Evolutionary conservation across 1,140 invertebrate genomes (phyloP).

Genomic region (Plodia interpunctella): DNA sequence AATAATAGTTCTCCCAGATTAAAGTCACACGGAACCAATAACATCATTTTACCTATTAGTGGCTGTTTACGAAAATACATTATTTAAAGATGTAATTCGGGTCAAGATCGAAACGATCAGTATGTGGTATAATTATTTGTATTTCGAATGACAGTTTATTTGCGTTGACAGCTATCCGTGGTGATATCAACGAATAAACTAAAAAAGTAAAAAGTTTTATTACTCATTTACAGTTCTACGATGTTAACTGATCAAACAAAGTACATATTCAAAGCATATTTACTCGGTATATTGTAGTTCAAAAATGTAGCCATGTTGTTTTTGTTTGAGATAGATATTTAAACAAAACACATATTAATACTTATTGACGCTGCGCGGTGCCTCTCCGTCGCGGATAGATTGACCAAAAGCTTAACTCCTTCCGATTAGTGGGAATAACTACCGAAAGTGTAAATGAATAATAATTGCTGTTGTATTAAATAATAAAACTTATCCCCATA

Average conservation of each 20-base stretch:
- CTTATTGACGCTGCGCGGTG: too few species aligned
- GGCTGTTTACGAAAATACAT: not conserved
- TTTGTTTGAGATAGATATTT: too few species aligned
- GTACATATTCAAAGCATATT: not conserved
- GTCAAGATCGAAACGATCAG: conserved; percentile 13
- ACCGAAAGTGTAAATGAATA: too few species aligned
- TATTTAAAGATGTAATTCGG: conserved; percentile 10
- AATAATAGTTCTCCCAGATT: not conserved
- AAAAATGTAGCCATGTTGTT: not conserved
- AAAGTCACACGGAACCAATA: not conserved
- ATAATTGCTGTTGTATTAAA: too few species aligned
- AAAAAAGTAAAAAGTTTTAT: not conserved
- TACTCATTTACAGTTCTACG: not conserved
- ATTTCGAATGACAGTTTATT: not conserved
- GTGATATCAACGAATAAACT: not conserved
- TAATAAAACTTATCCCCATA: too few species aligned
- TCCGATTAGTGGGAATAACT: too few species aligned
- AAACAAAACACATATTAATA: too few species aligned
- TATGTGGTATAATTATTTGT: not conserved
- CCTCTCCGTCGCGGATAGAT: too few species aligned
- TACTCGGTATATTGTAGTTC: not conserved
- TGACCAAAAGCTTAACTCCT: too few species aligned
- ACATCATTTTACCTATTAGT: not conserved
- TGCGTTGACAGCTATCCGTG: not conserved
- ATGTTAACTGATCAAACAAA: not conserved